phyloP scores from a whole-genome alignment of 2,888 invertebrate genomes.

The Trissoscelio sp. region DNA sequence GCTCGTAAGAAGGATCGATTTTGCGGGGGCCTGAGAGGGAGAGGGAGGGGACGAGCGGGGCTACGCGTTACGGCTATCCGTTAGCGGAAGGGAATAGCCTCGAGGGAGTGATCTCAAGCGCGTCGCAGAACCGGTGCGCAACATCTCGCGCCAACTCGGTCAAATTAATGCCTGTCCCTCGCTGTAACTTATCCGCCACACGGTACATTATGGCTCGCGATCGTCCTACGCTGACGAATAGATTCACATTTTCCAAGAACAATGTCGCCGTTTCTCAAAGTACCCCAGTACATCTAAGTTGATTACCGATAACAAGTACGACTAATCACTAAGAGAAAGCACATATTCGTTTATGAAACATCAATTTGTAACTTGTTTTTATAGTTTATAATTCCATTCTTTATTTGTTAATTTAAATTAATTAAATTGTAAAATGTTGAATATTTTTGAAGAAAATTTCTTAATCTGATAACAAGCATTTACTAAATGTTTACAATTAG shows the following conservation, averaged over 20 bases:
- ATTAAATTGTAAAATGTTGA: no score
- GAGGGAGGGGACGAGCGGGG: slow-evolving; percentile 54
- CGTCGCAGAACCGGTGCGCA: slow-evolving; percentile 67
- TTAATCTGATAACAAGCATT: no score
- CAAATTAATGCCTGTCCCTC: slow-evolving; percentile 81
- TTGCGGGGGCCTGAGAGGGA: slow-evolving; percentile 37
- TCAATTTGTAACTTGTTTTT: slow-evolving; percentile 13
- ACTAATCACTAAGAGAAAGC: slow-evolving; percentile 14
- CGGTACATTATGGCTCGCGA: slow-evolving; percentile 75
- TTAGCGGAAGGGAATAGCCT: slow-evolving; percentile 80
- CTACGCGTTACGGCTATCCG: slow-evolving; percentile 75
- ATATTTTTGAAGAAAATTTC: no score
- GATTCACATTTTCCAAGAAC: slow-evolving; percentile 63
- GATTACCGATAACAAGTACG: slow-evolving; percentile 56
- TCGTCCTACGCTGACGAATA: slow-evolving; percentile 71
- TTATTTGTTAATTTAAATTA: no score
- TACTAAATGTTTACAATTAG: no score
- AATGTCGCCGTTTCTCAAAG: slow-evolving; percentile 58
- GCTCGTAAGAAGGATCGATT: slow-evolving; percentile 78
- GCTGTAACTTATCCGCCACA: slow-evolving; percentile 76
- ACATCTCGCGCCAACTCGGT: slow-evolving; percentile 76
- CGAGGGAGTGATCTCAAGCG: slow-evolving; percentile 77
- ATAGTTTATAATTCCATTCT: no score
- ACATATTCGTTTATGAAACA: not conserved
- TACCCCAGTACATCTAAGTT: slow-evolving; percentile 43